These are phyloP conservation scores for Lysiphlebus fabarum DNA, from an alignment of 1,140 invertebrate genomes.

Conservation along the genomic window DNA sequence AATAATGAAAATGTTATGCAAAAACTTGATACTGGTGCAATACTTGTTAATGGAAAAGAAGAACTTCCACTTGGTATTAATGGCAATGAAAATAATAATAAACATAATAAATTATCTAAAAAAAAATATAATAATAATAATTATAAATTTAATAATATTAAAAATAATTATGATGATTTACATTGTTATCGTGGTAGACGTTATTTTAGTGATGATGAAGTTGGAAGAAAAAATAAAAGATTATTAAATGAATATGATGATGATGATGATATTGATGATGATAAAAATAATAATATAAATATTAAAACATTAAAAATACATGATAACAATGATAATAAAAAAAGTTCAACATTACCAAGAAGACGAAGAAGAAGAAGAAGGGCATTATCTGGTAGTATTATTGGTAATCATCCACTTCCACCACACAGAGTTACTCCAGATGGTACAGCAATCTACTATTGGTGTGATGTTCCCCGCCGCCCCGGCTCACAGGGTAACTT, in stretches of 20 bases:
- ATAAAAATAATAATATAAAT: slow-evolving; percentile 47
- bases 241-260: slow-evolving; percentile 21
- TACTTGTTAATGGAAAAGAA: slow-evolving; percentile 64
- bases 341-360: slow-evolving; percentile 50
- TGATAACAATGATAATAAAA: slow-evolving; percentile 31
- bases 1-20: slow-evolving; percentile 50
- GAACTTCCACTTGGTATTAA: slow-evolving; percentile 59
- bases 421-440: slow-evolving; percentile 74
- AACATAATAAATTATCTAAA: slow-evolving; percentile 18
- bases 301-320: slow-evolving; percentile 26
- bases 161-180: slow-evolving; percentile 13
- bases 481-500: slow-evolving; percentile 55
- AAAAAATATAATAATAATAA: slow-evolving; percentile 11
- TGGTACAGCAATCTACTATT: slow-evolving; percentile 79
- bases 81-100: slow-evolving; percentile 16
- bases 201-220: slow-evolving; percentile 29
- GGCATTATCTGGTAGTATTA: slow-evolving; percentile 43
- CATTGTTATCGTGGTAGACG: slow-evolving; percentile 19
- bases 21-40: slow-evolving; percentile 49
- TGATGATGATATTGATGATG: slow-evolving; percentile 17
- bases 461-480: slow-evolving; percentile 66
- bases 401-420: slow-evolving; percentile 55
- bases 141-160: background rate
- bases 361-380: slow-evolving; percentile 45
- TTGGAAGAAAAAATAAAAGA: slow-evolving; percentile 26